Base-by-base conservation (phyloP, 1,140 invertebrate species). In the Heliconius hewitsoni region DNA sequence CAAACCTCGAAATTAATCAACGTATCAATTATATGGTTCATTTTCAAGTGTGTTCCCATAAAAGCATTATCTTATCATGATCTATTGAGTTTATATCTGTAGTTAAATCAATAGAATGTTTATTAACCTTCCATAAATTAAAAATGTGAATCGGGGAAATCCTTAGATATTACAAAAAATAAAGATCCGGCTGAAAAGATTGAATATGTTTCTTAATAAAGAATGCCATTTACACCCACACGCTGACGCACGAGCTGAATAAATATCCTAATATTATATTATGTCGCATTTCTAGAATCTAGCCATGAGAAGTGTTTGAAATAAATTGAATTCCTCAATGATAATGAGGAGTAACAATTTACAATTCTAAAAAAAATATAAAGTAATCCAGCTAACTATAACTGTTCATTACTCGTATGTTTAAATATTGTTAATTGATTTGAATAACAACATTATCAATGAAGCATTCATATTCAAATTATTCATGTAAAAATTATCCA, bases 181-280 rank as follows among this genome's bases (percentile, higher is more conserved):
- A 42, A 42, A 60, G 66, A 80, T 81, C 76, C 46, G 71, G 70
- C 52, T 72, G 73, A 74, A 81, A 83, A 60, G 77, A 81, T 83
- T 79, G 75, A 60, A 81, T 81, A 72, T 30, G 74, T 70, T 83
- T 83, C 79, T 83, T 78, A 57, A 82, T 80, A 72, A 55, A 57
- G 77, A 80, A 76, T 79, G 71, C 74, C 77, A 84, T 83, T 83
- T 79, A 77, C 82, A 77, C 81, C 73, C 78, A 84, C 78, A 73
- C 76, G 74, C 76, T 84, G 83, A 84, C 83, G 83, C 81, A 84
- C 80, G 30, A 23, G 42, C 57, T 73, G 79, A 81, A 78, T 77
- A 84, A 80, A 82, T 80, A 82, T 66, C 60, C 27, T 66, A 66
- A 66, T 66, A 66, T 66, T 13, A 66, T 30, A 82, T 74, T 37